These are phyloP conservation scores for Microcaecilia unicolor DNA, from an alignment of 2,797 vertebrate genomes.

Conservation along the genomic window DNA sequence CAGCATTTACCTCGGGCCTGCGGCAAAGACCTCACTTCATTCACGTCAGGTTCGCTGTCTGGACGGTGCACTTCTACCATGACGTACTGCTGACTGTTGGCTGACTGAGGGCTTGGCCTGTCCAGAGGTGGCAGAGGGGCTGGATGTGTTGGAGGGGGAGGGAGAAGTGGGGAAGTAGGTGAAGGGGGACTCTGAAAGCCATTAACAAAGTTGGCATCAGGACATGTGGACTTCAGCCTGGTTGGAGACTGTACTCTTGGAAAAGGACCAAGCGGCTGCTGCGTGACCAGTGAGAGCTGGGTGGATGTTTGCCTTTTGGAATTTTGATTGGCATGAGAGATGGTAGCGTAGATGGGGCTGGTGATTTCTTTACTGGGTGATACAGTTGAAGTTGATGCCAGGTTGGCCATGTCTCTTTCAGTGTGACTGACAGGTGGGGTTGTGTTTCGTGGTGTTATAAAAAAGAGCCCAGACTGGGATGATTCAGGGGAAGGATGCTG, in stretches of 20 bases:
- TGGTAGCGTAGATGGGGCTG: constrained; percentile 42
- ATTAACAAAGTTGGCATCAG: constrained; percentile 8
- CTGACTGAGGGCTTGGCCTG: constrained; percentile 24
- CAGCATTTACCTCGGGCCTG: constrained; percentile 75
- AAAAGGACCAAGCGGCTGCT: constrained; percentile 77
- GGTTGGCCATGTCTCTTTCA: constrained; percentile 37
- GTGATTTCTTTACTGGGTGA: constrained; percentile 23
- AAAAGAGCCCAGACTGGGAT: constrained; percentile 76
- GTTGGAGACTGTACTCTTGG: constrained; percentile 83
- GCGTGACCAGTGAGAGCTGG: constrained; percentile 65
- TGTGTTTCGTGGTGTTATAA: constrained; percentile 57
- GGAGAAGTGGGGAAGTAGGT: constrained; percentile 17
- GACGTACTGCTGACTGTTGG: constrained; percentile 75
- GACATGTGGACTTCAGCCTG: constrained; percentile 37
- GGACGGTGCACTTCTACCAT: constrained; percentile 90
- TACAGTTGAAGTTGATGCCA: constrained; percentile 10
- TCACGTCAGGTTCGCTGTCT: constrained; percentile 87
- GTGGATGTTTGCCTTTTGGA: constrained; percentile 43
- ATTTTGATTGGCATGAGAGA: constrained; percentile 24
- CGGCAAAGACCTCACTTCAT: constrained; percentile 85
- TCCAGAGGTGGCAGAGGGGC: constrained; percentile 14
- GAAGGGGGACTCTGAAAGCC: too few relatives aligned
- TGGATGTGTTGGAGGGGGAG: constrained; percentile 21
- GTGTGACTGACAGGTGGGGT: constrained; percentile 25
- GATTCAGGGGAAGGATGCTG: constrained; percentile 65